Base-by-base conservation (phyloP, 2,888 invertebrate genomes). In the Margaritifera margaritifera region DNA sequence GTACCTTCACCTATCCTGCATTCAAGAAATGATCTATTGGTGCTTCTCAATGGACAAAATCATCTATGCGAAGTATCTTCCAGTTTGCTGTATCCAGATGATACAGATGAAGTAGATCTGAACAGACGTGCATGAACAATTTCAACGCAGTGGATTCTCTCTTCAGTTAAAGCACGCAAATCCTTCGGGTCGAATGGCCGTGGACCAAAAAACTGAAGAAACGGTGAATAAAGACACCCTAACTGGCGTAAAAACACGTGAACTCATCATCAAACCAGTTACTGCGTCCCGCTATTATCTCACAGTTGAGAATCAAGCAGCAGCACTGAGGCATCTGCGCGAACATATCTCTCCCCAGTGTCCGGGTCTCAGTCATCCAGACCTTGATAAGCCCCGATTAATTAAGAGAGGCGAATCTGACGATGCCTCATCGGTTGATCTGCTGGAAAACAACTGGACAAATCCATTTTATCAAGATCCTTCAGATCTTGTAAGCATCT, bases 191-290 rank as follows among this genome's bases (percentile, higher is more conserved):
- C 4, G 68, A 31, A 77, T 76, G 25, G 65, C 79, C 24, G 76
- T 77, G 1, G 78, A 79, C 42, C 67, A 69, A 51, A n/a, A 69
- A 6, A 67, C 65, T 53, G 67, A 70, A 58, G 70, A 74, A 67
- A 72, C 74, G 25, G 68, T 67, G 2, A 77, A 77, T 51, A 77
- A 68, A 53, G 77, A 77, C 53, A 78, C 77, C 19, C 70, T 72
- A 66, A 79, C 76, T 31, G 56, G 68, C 62, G 76, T 71, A 60
- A 74, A 76, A 24, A 79, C 69, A 27, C 65, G 64, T 52, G 68
- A 69, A 54, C 68, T 79, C 42, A 71, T 69, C 62, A 56, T 79
- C 27, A 72, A 74, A 19, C 53, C 69, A 55, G 67, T 69, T 22
- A 74, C 74, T 27, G 66, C 77, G 5, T 64, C 53, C 31, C 27